Percentiles rank a stretch among this genome's conserved stretches.
These are phyloP conservation scores for Leptestheria dahalacensis DNA, from an alignment of 1,140 invertebrate genomes.

Conservation along the genomic window DNA sequence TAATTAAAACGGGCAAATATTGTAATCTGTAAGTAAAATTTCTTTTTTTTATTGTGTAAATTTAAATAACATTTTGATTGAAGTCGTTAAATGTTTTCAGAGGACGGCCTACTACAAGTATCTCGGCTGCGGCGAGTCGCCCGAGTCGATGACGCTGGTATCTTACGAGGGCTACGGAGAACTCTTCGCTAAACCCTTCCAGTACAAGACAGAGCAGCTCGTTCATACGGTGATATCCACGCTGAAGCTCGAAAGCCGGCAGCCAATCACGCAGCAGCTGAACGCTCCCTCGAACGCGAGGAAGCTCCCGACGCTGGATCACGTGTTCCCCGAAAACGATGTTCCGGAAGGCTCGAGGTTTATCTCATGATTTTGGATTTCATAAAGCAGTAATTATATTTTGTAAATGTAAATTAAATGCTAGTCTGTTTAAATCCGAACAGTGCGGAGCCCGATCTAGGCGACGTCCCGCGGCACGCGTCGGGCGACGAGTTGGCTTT, in stretches of 20 bases:
- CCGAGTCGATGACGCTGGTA: background rate
- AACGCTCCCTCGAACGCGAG: background rate
- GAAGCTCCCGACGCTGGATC: background rate
- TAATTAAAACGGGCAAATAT: background rate
- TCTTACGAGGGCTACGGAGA: conserved; percentile 1
- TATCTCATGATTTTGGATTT: background rate
- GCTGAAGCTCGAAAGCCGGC: background rate
- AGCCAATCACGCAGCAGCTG: background rate
- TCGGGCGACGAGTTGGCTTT: no score
- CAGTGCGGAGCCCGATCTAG: background rate
- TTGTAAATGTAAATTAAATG: background rate
- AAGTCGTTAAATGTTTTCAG: background rate
- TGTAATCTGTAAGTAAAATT: background rate
- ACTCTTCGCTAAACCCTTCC: background rate
- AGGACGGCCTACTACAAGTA: conserved; percentile 1
- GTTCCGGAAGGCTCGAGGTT: background rate
- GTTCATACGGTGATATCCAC: background rate
- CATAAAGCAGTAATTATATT: background rate
- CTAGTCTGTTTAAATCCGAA: background rate
- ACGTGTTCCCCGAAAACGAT: background rate
- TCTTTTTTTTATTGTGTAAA: no score
- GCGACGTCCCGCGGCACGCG: no score
- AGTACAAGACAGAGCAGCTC: background rate
- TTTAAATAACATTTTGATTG: no score
- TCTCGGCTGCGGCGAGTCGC: background rate